Evolutionary conservation across 2,113 vertebrate species (phyloP), one percentile per base, ranked within the genome.

Genomic region (Sphyrna mokarran): DNA sequence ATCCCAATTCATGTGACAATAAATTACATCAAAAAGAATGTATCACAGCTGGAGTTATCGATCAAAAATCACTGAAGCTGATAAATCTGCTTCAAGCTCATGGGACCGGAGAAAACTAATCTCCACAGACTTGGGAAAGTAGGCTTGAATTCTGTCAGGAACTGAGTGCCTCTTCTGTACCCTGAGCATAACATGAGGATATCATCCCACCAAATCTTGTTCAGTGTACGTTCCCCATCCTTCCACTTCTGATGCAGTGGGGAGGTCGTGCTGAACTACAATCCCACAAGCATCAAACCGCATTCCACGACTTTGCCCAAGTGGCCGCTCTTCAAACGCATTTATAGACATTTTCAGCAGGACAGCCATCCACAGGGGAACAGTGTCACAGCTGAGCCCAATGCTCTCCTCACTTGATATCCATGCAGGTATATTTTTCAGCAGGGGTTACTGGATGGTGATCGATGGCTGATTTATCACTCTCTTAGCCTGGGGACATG

Each of bases 391-490:
- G 89, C 89, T 91, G 89, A 93, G 89, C 61, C 6, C 61, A 66
- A 22, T 37, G 33, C 61, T 93, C 61, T 93, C 33, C 61, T 93
- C 61, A 66, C 61, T 91, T 20, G 61, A n/a, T 93, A 61, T 66
- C 89, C 89, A 68, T 66, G 14, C 63, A 93, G 89, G 89, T 93
- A 93, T 37, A 37, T 93, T 93, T 93, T 93, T 61, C 89, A 93
- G 89, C 89, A 93, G 89, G 29, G 61, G 61, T 37, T 93, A 40
- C 63, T 37, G 89, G 89, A 93, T 66, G 37, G 89, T n/a, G 61
- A 93, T 93, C 89, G 89, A 93, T 93, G 89, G 33, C 89, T 93
- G 89, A 93, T 93, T 93, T 93, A 93, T 93, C 89, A 93, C 61
- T 68, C 89, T 58, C 33, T 93, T 37, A 37, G 58, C 89, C 89